Base-by-base conservation (phyloP, 2,113 vertebrate genomes). In the Takifugu bimaculatus region DNA sequence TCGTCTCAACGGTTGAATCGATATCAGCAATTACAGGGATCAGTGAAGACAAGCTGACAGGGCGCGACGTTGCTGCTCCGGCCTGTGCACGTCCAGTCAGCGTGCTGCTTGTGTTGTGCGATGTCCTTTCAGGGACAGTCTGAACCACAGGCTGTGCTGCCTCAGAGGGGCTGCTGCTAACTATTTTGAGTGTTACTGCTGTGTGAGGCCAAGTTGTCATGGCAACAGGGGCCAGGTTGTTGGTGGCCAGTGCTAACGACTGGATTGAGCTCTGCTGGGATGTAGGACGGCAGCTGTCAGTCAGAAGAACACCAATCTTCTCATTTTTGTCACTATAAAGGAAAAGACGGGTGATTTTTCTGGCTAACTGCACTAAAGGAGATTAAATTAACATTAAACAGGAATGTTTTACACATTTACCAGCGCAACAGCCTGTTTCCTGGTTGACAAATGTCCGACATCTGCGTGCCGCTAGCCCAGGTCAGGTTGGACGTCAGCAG, bases 281-380 rank as follows among this genome's bases (percentile, higher is more conserved):
- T 10, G 54, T 29, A 5, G n/a, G 3, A 39, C 50, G 28, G 54
- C 85, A 89, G 28, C 29, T 75, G 7, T 87, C 80, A 35, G 25
- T 75, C 65, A 88, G 59, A 59, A 88, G 77, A 55, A 88, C 65
- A 50, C 81, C 81, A 28, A 79, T 52, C 0, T 28, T 84, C 47
- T 87, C 59, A 27, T 51, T 70, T 12, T 15, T 35, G 9, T 69
- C 13, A 64, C 87, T 90, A 42, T 29, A 9, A 47, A 51, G 26
- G 10, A 57, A 73, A 4, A 29, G 57, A 11, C 12, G 12, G 39
- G 0, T n/a, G 35, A 13, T 5, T 20, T 27, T 5, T 13, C 5
- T n/a, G n/a, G n/a, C 6, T 20, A 35, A 6, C 5, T 42, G 13
- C 6, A n/a, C 14, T 2, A 12, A 14, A 4, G 13, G 43, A 13